A percentile compares a stretch with the other conserved stretches of the same genome.
These are phyloP conservation scores for Esperia sulphurella DNA, from an alignment of 2,888 invertebrate species.

Conservation along the genomic window DNA sequence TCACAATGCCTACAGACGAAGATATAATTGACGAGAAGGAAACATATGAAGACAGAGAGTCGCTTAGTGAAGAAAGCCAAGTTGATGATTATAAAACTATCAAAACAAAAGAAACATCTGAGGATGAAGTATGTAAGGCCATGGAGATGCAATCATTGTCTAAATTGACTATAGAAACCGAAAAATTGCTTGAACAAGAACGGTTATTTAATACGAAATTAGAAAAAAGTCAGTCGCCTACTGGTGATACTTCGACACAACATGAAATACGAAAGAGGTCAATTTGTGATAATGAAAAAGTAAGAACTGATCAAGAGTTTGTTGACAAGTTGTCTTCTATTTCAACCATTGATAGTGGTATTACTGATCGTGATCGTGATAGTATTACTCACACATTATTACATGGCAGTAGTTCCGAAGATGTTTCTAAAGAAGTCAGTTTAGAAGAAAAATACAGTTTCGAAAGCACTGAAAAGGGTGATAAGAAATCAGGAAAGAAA, in stretches of 20 bases:
- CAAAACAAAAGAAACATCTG: constrained; percentile 16
- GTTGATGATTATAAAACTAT: constrained; percentile 16
- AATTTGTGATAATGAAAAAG: constrained; percentile 13
- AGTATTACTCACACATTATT: constrained; percentile 33
- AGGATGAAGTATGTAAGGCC: background rate
- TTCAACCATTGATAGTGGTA: constrained; percentile 37
- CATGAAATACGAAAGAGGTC: constrained; percentile 24
- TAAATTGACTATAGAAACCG: constrained; percentile 28
- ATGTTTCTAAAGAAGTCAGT: constrained; percentile 61
- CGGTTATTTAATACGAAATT: constrained; percentile 21
- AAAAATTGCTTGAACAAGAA: constrained; percentile 36
- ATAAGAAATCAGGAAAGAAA: constrained; percentile 25
- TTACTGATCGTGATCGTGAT: constrained; percentile 37
- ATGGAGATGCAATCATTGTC: constrained; percentile 17
- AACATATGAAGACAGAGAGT: constrained; percentile 28
- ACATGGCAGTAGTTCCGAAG: constrained; percentile 63
- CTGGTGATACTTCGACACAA: constrained; percentile 17
- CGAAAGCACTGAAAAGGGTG: constrained; percentile 59
- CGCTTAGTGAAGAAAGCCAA: constrained; percentile 30
- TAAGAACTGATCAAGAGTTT: constrained; percentile 9
- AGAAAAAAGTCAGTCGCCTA: constrained; percentile 10
- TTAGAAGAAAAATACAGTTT: constrained; percentile 69
- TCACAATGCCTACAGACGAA: constrained; percentile 1
- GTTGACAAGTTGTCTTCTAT: constrained; percentile 30
- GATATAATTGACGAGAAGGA: constrained; percentile 20